These are phyloP conservation scores for Pteropus rufus DNA, from an alignment of 2,797 vertebrate genomes.

Conservation along the genomic window DNA sequence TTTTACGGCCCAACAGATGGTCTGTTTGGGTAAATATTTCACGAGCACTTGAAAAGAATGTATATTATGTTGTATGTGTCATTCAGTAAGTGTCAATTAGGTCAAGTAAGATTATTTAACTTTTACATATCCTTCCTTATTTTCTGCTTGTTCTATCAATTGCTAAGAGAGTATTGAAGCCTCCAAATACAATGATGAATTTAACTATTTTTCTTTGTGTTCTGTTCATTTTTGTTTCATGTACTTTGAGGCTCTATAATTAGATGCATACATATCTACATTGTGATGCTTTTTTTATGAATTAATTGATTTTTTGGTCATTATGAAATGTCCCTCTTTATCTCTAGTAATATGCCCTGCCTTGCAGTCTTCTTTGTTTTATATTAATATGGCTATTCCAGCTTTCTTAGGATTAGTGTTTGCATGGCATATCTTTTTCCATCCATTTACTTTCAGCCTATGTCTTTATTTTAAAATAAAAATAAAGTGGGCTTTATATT, in stretches of 20 bases:
- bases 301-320: not conserved
- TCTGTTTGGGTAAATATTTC: not conserved
- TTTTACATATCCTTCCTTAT: not conserved
- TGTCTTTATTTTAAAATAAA: not conserved
- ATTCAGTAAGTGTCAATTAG: not conserved
- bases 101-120: not conserved
- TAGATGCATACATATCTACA: not conserved
- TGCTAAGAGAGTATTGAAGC: not conserved
- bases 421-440: not conserved
- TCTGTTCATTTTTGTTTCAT: not conserved
- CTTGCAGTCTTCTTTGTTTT: not conserved
- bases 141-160: not conserved
- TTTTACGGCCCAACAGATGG: not conserved
- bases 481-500: not conserved
- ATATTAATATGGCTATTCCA: not conserved
- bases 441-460: not conserved
- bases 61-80: not conserved
- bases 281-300: not conserved
- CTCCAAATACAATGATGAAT: not conserved
- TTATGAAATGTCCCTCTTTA: not conserved
- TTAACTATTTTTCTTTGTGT: not conserved
- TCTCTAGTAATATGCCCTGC: not conserved
- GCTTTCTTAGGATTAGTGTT: not conserved
- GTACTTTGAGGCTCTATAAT: not conserved
- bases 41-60: not conserved